Conservation (phyloP, 2,113 vertebrate species). For the human region GRCh38 chrX:45428501-45429000, state of each 20-base stretch:
- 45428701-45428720: background rate
- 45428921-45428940: slow-evolving; percentile 43
- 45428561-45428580: background rate
- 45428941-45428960: slow-evolving; percentile 37
- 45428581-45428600: slow-evolving; percentile 50
- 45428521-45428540: background rate
- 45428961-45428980: slow-evolving; percentile 23
- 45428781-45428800: slow-evolving; percentile 2
- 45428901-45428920: slow-evolving; percentile 61
- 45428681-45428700: background rate
- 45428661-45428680: background rate
- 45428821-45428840: slow-evolving; percentile 46
- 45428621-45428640: background rate
- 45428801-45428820: slow-evolving; percentile 41
- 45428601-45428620: background rate
- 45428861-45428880: slow-evolving; percentile 42
- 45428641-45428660: background rate
- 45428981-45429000: slow-evolving; percentile 40
- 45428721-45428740: slow-evolving; percentile 27
- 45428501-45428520: slow-evolving; percentile 49
- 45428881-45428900: slow-evolving; percentile 38
- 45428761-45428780: background rate
- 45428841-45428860: slow-evolving; percentile 20
- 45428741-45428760: background rate
- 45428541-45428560: slow-evolving; percentile 5